A percentile compares a stretch with the other conserved stretches of the same genome.
These are phyloP conservation scores for Ctenodactylus gundi DNA, from an alignment of 2,113 vertebrate genomes.

Conservation along the genomic window DNA sequence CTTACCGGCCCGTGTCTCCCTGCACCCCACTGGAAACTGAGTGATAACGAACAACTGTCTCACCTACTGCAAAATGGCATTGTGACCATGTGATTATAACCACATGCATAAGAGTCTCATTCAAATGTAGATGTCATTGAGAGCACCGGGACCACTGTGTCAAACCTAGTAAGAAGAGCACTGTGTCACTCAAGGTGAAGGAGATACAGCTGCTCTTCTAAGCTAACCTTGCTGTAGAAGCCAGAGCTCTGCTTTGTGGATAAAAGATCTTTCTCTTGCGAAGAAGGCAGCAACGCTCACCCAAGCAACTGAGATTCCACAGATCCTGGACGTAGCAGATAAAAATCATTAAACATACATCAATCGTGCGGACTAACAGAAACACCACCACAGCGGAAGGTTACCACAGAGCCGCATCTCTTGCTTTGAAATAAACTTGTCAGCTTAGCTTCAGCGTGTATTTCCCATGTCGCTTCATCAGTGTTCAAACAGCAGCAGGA, in stretches of 20 bases:
- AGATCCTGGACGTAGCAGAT: neutral
- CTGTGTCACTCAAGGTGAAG: neutral
- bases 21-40: neutral
- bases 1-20: neutral
- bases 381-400: constrained; percentile 20
- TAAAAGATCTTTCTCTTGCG: constrained; percentile 10
- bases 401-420: constrained; percentile 42
- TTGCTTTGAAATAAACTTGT: constrained; percentile 66
- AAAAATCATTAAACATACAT: constrained; percentile 47
- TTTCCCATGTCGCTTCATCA: constrained; percentile 48
- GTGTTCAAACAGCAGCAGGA: constrained; percentile 56
- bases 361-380: neutral
- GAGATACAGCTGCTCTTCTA: neutral
- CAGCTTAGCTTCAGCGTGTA: constrained; percentile 54
- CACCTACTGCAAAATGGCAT: neutral
- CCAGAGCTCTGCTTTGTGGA: neutral
- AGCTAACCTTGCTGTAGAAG: neutral
- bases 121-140: neutral
- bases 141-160: neutral
- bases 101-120: neutral
- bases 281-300: neutral
- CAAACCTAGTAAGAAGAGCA: neutral
- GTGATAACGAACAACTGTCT: neutral
- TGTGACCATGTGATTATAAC: neutral
- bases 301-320: neutral